Evolutionary conservation across 1,140 invertebrate genomes (phyloP).

Genomic region (Ostrea denselamellosa): DNA sequence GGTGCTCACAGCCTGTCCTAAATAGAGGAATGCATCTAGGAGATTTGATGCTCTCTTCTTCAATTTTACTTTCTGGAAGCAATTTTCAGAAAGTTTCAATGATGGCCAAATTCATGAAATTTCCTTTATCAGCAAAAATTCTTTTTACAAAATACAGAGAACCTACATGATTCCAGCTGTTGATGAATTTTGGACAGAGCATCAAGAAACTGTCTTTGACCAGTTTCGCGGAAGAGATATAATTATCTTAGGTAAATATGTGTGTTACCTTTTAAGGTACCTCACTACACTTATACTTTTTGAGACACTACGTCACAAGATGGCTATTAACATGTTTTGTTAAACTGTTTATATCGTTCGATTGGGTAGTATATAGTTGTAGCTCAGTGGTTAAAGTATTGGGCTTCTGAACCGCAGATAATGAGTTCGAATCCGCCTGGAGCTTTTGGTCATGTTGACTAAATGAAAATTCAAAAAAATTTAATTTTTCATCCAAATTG

Average conservation of each 20-base stretch:
- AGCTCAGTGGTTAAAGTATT: no score
- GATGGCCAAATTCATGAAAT: constrained; percentile 30
- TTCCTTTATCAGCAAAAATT: background rate
- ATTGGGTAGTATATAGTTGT: no score
- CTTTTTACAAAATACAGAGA: constrained; percentile 45
- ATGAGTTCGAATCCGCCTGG: no score
- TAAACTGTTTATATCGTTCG: no score
- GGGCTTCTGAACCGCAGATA: no score
- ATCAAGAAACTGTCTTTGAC: constrained; percentile 11
- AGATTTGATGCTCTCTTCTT: constrained; percentile 35
- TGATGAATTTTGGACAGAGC: constrained; percentile 40
- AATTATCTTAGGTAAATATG: constrained; percentile 38
- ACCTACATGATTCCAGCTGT: constrained; percentile 44
- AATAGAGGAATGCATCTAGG: constrained; percentile 42
- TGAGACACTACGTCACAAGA: no score
- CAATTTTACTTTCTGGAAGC: constrained; percentile 36
- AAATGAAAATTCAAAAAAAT: no score
- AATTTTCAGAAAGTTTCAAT: constrained; percentile 30
- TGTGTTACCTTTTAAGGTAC: background rate
- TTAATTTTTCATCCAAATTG: no score
- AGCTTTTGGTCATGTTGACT: no score
- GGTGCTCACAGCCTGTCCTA: constrained; percentile 49
- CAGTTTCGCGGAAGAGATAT: constrained; percentile 34
- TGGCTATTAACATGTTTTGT: no score
- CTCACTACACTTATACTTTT: no score